Evolutionary conservation across 2,113 vertebrate genomes (phyloP).

Genomic region (Zosterops borbonicus): DNA sequence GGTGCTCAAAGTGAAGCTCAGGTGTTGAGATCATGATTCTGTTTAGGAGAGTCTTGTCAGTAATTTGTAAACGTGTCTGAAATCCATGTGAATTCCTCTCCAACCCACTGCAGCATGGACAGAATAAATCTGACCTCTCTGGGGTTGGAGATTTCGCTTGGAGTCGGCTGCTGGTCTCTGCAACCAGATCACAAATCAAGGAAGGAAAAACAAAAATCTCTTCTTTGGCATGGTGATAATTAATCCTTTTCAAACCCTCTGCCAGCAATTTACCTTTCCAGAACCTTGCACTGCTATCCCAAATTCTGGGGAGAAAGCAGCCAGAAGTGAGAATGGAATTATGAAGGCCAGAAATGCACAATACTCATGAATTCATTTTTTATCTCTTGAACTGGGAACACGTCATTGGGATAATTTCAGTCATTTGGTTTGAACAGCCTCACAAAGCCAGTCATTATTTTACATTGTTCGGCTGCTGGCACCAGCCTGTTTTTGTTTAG

Average conservation of each 20-base stretch:
- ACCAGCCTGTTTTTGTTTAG: background rate
- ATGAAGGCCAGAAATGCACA: background rate
- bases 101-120: background rate
- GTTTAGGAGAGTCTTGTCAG: background rate
- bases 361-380: background rate
- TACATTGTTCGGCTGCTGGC: background rate
- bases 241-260: background rate
- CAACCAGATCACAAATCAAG: background rate
- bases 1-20: background rate
- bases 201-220: background rate
- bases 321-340: background rate
- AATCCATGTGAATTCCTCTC: background rate
- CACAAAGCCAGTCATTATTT: background rate
- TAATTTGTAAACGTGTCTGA: rapidly evolving
- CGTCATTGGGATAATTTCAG: background rate
- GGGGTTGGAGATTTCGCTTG: background rate
- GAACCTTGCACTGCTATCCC: background rate
- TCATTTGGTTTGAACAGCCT: background rate
- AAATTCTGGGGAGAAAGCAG: background rate
- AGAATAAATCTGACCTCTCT: background rate
- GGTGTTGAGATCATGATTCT: background rate
- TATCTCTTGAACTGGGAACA: background rate
- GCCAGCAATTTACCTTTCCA: background rate
- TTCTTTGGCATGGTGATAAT: background rate
- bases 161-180: background rate